Conservation (phyloP, 2,797 vertebrate species). For the Leontocebus nigricollis region DNA sequence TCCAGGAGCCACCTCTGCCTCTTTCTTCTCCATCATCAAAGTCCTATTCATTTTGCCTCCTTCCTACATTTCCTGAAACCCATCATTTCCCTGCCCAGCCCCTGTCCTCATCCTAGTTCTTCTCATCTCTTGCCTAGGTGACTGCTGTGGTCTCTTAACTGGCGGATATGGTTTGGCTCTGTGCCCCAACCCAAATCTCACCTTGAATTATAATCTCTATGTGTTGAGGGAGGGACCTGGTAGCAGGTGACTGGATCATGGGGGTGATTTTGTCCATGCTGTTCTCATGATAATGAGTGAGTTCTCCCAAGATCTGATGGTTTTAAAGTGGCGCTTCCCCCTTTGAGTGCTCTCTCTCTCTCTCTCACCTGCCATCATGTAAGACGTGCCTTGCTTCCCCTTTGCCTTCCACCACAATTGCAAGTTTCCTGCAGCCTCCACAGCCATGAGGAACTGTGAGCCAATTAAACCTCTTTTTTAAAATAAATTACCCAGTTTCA, state of each 20-base stretch:
- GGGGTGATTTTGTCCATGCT: background rate
- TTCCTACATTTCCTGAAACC: background rate
- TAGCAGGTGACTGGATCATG: background rate
- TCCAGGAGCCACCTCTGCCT: background rate
- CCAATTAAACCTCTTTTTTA: background rate
- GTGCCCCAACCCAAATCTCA: background rate
- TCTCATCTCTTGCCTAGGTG: background rate
- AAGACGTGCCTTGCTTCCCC: background rate
- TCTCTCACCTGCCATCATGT: background rate
- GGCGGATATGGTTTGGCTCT: background rate
- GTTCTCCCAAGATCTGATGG: background rate
- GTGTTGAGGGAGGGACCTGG: background rate
- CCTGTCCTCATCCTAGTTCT: background rate
- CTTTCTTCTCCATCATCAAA: background rate
- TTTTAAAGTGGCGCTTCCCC: background rate
- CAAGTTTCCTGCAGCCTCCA: background rate
- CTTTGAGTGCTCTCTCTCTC: background rate
- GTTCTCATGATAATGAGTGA: background rate
- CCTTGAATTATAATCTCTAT: background rate
- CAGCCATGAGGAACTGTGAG: background rate
- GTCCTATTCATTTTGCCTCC: background rate
- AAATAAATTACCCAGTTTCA: background rate
- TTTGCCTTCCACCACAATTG: background rate
- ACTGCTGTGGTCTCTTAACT: background rate
- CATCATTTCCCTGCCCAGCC: background rate